These are phyloP conservation scores for Crocidura indochinensis DNA, from an alignment of 2,797 vertebrate species.

Conservation along the genomic window DNA sequence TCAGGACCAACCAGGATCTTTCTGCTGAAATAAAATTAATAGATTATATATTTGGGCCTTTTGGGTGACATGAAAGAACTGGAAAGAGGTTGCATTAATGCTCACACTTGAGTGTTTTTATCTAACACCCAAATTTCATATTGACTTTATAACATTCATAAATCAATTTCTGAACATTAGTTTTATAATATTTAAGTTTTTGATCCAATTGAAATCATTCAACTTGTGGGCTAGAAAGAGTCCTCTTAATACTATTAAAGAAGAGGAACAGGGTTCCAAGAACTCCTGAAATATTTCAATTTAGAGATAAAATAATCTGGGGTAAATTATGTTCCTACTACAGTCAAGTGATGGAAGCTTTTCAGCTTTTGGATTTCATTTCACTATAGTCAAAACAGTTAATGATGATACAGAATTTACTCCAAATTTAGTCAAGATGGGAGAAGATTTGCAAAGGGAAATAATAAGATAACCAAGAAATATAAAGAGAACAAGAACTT, in stretches of 20 bases:
- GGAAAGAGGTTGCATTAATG: background rate
- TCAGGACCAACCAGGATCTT: constrained; percentile 17
- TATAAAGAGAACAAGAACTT: background rate
- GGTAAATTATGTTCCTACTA: constrained; percentile 18
- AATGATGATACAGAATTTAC: constrained; percentile 32
- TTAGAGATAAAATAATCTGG: constrained; percentile 40
- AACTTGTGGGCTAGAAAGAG: constrained; percentile 1
- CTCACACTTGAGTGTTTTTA: background rate
- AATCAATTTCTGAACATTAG: constrained; percentile 48
- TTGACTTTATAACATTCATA: background rate
- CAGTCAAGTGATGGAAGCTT: background rate
- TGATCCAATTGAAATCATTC: constrained; percentile 39
- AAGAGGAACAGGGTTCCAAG: constrained; percentile 18
- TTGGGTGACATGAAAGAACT: background rate
- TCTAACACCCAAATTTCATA: background rate
- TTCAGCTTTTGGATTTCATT: constrained; percentile 50
- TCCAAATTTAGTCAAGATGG: constrained; percentile 28
- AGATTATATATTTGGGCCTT: background rate
- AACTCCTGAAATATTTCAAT: constrained; percentile 3
- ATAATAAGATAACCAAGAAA: constrained; percentile 42
- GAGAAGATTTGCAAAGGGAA: background rate
- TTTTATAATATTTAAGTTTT: constrained; percentile 1
- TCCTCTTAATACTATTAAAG: constrained; percentile 9
- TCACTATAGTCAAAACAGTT: constrained; percentile 44
- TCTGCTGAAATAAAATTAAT: constrained; percentile 33